phyloP scores from a whole-genome alignment of 2,797 vertebrate genomes.

The Clarias pachynema region DNA sequence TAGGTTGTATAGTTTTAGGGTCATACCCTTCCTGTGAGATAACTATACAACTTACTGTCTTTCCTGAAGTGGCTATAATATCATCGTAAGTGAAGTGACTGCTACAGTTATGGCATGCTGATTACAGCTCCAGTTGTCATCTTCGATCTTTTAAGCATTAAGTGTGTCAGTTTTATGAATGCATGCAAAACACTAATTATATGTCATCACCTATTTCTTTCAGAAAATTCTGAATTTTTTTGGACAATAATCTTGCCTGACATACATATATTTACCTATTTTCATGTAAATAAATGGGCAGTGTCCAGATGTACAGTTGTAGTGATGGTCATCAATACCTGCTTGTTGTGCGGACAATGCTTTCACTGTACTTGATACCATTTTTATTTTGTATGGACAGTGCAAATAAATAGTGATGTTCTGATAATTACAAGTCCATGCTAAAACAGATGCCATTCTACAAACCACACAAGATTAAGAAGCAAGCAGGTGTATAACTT shows the following conservation, averaged over 20 bases:
- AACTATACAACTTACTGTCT: slow-evolving; percentile 99
- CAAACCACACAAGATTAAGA: background rate
- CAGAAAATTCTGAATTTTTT: background rate
- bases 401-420: slow-evolving; percentile 3
- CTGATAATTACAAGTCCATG: background rate
- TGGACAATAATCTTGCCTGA: background rate
- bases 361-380: background rate
- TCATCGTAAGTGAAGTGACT: slow-evolving; percentile 69
- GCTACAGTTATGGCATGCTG: background rate
- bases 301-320: background rate
- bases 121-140: background rate
- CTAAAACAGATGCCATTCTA: background rate
- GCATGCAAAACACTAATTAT: background rate
- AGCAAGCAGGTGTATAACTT: background rate
- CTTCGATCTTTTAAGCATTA: background rate
- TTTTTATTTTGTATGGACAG: background rate
- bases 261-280: background rate
- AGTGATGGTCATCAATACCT: background rate
- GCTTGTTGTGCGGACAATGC: background rate
- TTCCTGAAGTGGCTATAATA: slow-evolving; percentile 96
- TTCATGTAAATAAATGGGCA: background rate
- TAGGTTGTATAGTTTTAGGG: slow-evolving; percentile 99
- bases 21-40: slow-evolving; percentile 90
- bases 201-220: background rate
- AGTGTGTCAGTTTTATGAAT: background rate